Conservation (phyloP, 2,797 vertebrate species). For the Malacoraja senta region DNA sequence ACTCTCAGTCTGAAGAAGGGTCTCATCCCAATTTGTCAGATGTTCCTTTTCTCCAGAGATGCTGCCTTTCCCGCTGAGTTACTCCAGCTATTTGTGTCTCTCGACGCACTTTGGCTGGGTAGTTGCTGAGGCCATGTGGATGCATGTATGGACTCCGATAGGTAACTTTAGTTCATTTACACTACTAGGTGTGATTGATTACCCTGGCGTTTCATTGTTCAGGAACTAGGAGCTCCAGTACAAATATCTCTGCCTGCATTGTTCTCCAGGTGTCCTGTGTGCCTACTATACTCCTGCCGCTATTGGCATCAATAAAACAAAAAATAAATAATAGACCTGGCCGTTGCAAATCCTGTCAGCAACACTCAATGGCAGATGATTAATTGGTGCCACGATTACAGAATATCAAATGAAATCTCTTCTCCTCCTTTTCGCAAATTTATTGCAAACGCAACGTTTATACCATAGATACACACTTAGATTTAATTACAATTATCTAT, state of each 20-base stretch:
- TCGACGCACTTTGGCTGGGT: too few relatives aligned
- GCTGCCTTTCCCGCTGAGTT: too few relatives aligned
- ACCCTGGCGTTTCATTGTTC: not conserved
- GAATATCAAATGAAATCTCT: constrained; percentile 10
- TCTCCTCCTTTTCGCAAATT: not conserved
- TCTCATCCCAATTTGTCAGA: too few relatives aligned
- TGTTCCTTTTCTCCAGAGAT: too few relatives aligned
- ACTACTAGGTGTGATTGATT: not conserved
- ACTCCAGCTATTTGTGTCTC: too few relatives aligned
- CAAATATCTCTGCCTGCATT: not conserved
- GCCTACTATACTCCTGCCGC: not conserved
- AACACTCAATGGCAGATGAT: not conserved
- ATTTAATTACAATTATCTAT: not conserved
- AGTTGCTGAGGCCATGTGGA: too few relatives aligned
- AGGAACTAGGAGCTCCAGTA: not conserved
- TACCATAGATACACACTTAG: not conserved
- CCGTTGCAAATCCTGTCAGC: not conserved
- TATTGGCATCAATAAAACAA: constrained; percentile 6
- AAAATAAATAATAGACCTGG: not conserved
- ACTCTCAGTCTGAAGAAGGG: too few relatives aligned
- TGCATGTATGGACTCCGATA: too few relatives aligned
- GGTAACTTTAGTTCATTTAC: not conserved
- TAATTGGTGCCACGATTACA: not conserved
- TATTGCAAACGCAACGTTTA: not conserved
- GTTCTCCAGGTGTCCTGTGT: not conserved